Base-by-base conservation (phyloP, 2,113 vertebrate species). In the Rhinopomastus cyanomelas region DNA sequence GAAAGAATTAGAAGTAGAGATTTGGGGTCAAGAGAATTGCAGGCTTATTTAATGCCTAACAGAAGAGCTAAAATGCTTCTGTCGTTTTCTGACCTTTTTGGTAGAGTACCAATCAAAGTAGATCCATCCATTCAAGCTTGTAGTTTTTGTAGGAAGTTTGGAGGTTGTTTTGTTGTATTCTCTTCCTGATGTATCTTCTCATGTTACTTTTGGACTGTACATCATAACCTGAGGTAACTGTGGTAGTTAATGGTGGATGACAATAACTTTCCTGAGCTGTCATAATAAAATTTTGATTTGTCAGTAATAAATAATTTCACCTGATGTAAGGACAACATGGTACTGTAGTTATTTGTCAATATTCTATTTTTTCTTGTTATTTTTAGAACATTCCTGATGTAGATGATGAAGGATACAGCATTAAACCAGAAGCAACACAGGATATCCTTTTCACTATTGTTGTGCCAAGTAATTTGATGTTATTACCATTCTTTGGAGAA, bases 361-460 rank as follows among this genome's bases (percentile, higher is more conserved):
- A 56, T 3, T 77, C 23, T 92, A 60, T 59, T 65, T 82, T 78
- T 62, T 85, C 23, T 81, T 61, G 48, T 81, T 93, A 16, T 65
- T 93, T 95, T 73, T 79, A 99, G 99, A 99, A 98, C 85, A 98
- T 98, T 95, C 99, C 98, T 85, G 98, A 98, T 94, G 98, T 99
- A 27, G 99, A 99, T 93, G 98, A 98, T 59, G 99, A 99, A 96
- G 99, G 99, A 29, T 99, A 98, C 97, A 99, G 99, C 93, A 99
- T 99, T 97, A 98, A 98, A 94, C 99, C 99, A 74, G 98, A 99
- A 98, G 92, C 93, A 88, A 98, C 98, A 92, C 98, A 98, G 93
- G 99, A 98, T 95, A 99, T 99, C 99, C 98, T 99, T 98, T 96
- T 62, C 30, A 69, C 49, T 55, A 30, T 85, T 87, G 36, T 6